A percentile compares a stretch with the other conserved stretches of the same genome.
Conservation (phyloP, 2,113 vertebrate species). For the Gadus macrocephalus region DNA sequence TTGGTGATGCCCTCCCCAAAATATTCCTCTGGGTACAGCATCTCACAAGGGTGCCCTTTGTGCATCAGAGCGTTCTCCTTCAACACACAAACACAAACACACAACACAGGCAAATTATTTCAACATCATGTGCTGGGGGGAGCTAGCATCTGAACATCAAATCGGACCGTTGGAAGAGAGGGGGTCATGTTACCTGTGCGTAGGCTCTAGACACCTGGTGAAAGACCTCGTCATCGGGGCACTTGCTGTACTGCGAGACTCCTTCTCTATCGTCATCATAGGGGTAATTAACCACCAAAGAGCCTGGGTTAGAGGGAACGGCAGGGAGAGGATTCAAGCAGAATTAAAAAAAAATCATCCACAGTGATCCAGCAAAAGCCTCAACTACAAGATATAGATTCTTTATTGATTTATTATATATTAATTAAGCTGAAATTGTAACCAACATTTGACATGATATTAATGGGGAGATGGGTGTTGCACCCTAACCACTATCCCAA, state of each 20-base stretch:
- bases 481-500: no score
- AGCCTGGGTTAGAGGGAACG: constrained; percentile 72
- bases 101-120: background rate
- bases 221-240: constrained; percentile 88
- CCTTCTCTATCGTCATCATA: constrained; percentile 84
- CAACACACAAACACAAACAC: constrained; percentile 21
- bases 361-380: no score
- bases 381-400: no score
- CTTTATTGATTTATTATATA: background rate
- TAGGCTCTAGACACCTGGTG: constrained; percentile 84
- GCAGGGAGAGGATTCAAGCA: no score
- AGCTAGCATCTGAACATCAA: no score
- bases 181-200: constrained; percentile 78
- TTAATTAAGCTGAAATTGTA: no score
- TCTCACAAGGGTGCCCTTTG: constrained; percentile 84
- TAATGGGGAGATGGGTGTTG: no score
- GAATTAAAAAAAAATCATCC: no score
- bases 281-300: constrained; percentile 96
- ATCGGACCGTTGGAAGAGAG: no score
- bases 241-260: constrained; percentile 77
- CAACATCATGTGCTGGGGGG: background rate
- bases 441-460: no score
- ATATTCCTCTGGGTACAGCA: constrained; percentile 80
- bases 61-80: constrained; percentile 90
- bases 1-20: constrained; percentile 94